Conservation (phyloP, 1,140 invertebrate species). For the Drosophila virilis region DNA sequence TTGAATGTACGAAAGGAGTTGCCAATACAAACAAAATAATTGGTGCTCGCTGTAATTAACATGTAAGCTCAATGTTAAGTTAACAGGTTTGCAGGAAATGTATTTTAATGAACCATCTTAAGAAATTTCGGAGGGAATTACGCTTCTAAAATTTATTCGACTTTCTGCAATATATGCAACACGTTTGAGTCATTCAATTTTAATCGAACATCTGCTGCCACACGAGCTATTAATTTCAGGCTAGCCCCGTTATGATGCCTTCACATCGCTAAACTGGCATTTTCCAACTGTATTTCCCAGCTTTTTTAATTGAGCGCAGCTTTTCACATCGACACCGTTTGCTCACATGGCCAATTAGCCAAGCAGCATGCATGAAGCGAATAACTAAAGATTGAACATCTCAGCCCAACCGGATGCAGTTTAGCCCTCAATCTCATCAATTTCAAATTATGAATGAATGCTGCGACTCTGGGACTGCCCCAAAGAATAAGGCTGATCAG, state of each 20-base stretch:
- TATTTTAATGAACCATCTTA: not conserved
- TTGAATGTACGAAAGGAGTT: not conserved
- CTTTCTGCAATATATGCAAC: no score
- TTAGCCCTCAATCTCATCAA: slow-evolving; percentile 65
- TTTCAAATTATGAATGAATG: slow-evolving; percentile 66
- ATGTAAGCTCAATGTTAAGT: not conserved
- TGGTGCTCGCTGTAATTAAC: not conserved
- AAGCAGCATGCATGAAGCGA: slow-evolving; percentile 44
- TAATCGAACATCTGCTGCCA: not conserved
- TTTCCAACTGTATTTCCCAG: slow-evolving; percentile 51
- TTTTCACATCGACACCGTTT: slow-evolving; percentile 58
- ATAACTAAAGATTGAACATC: slow-evolving; percentile 36
- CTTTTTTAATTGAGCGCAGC: slow-evolving; percentile 60
- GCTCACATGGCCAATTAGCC: slow-evolving; percentile 58
- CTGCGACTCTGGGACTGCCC: slow-evolving; percentile 17
- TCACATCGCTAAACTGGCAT: slow-evolving; percentile 19
- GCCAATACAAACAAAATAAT: not conserved
- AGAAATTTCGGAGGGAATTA: not conserved
- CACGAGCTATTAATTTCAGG: slow-evolving; percentile 24
- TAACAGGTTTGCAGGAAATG: not conserved
- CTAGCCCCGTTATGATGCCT: slow-evolving; percentile 34
- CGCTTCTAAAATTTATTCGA: no score
- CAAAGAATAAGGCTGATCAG: no score
- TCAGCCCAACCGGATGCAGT: slow-evolving; percentile 58
- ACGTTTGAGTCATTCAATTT: not conserved